Evolutionary conservation across 1,140 invertebrate genomes (phyloP).

Genomic region (Coenobita brevimanus): DNA sequence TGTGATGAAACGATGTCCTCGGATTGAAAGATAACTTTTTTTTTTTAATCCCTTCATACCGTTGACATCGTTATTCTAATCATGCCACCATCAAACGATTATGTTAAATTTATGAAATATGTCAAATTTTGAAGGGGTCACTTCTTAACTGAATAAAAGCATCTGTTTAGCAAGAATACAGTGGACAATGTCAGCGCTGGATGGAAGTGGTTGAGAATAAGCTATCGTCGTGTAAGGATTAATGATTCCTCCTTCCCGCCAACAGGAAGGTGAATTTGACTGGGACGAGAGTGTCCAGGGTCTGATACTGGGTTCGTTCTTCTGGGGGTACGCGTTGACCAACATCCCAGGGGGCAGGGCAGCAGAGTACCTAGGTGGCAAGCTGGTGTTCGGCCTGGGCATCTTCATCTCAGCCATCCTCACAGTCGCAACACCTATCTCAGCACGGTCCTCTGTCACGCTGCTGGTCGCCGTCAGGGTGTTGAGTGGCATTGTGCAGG

Average conservation of each 20-base stretch:
- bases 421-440: slow-evolving; percentile 86
- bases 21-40: too few relatives aligned
- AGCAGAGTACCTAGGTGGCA: slow-evolving; percentile 85
- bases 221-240: neutral
- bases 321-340: slow-evolving; percentile 68
- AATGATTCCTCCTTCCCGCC: neutral
- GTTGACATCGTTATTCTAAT: too few relatives aligned
- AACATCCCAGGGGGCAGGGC: slow-evolving; percentile 87
- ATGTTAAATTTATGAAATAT: too few relatives aligned
- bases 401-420: slow-evolving; percentile 86
- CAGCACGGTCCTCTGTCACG: slow-evolving; percentile 74
- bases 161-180: too few relatives aligned
- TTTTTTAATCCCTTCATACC: too few relatives aligned
- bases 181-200: neutral
- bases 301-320: slow-evolving; percentile 67
- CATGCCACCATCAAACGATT: too few relatives aligned
- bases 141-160: too few relatives aligned
- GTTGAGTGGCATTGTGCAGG: slow-evolving; percentile 55
- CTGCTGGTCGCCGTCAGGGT: slow-evolving; percentile 62
- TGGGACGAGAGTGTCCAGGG: slow-evolving; percentile 68
- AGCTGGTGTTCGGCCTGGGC: slow-evolving; percentile 88
- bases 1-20: too few relatives aligned
- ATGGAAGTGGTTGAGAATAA: neutral
- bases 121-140: too few relatives aligned
- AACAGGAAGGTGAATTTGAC: slow-evolving; percentile 63